Evolutionary conservation across 2,888 invertebrate species (phyloP).

Genomic region (Nebria salina): DNA sequence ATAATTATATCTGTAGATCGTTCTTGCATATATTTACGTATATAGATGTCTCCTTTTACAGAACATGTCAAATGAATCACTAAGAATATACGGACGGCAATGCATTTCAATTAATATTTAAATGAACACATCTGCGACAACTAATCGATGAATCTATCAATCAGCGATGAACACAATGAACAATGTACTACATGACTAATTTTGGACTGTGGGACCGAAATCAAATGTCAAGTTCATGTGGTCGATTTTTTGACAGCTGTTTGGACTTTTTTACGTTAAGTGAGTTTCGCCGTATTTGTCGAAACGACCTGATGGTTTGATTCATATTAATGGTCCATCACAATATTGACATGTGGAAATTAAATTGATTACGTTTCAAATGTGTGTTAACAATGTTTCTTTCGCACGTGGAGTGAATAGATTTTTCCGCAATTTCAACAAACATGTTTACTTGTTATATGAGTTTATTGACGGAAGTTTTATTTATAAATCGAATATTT

Average conservation of each 20-base stretch:
- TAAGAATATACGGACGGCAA: background rate
- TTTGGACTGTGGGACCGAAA: background rate
- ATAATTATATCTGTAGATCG: background rate
- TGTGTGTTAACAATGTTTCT: background rate
- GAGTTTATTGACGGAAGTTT: no score
- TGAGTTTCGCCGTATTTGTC: background rate
- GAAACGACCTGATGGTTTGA: background rate
- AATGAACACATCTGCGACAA: background rate
- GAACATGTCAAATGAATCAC: background rate
- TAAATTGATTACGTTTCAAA: background rate
- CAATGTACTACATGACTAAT: background rate
- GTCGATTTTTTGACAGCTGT: background rate
- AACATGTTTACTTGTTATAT: no score
- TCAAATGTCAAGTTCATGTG: background rate
- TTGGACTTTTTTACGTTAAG: background rate
- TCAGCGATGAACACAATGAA: background rate
- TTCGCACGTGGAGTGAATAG: no score
- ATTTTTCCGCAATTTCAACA: no score
- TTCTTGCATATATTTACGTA: background rate
- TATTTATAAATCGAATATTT: no score
- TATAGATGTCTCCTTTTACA: conserved; percentile 5
- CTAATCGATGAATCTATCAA: background rate
- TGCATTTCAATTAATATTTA: conserved; percentile 10
- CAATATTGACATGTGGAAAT: background rate
- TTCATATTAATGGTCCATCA: background rate